Evolutionary conservation across 1,140 invertebrate genomes (phyloP).

Genomic region (Lepidostoma basale): DNA sequence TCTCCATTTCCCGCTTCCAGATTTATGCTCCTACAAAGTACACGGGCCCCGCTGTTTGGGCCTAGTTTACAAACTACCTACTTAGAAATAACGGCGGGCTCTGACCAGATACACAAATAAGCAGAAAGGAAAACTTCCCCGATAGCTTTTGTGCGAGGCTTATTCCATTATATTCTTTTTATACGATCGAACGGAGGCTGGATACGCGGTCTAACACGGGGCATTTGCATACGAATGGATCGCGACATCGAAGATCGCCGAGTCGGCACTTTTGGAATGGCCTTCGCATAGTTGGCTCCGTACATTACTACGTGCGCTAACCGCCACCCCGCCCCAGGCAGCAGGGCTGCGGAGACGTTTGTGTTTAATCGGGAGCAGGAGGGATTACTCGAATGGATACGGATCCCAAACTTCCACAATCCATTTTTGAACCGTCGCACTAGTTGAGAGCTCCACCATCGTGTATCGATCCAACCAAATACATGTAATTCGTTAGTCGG

Average conservation of each 20-base stretch:
- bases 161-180: constrained; percentile 38
- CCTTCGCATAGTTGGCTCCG: constrained; percentile 33
- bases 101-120: constrained; percentile 40
- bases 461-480: too few species aligned
- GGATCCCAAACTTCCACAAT: too few species aligned
- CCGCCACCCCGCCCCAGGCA: too few species aligned
- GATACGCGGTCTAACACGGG: constrained; percentile 28
- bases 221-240: constrained; percentile 44
- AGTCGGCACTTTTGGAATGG: constrained; percentile 40
- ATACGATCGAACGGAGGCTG: constrained; percentile 8
- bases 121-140: constrained; percentile 16
- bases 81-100: constrained; percentile 29
- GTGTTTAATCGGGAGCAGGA: not conserved
- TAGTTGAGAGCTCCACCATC: too few species aligned
- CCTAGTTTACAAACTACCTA: constrained; percentile 35
- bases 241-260: constrained; percentile 24
- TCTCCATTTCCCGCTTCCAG: not conserved
- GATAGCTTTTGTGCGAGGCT: constrained; percentile 30
- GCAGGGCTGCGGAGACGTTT: constrained; percentile 1
- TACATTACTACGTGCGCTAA: too few species aligned
- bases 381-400: not conserved
- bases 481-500: too few species aligned
- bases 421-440: too few species aligned
- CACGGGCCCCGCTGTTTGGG: not conserved
- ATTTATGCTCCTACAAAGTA: constrained; percentile 23